Conservation (phyloP, 2,797 vertebrate genomes). For the Luscinia luscinia region DNA sequence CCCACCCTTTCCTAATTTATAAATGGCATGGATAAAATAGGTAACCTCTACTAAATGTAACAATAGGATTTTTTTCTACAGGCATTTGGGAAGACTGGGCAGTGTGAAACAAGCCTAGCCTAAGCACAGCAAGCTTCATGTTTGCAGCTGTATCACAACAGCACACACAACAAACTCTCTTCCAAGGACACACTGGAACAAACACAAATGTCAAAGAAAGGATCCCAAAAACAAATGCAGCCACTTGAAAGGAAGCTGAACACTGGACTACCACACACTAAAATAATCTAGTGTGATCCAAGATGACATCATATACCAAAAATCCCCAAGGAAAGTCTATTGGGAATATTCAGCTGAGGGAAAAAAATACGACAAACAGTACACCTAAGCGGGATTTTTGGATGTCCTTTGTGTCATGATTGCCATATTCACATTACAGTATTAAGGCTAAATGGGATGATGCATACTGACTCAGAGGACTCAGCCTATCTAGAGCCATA, state of each 20-base stretch:
- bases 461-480: neutral
- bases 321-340: neutral
- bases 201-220: neutral
- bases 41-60: neutral
- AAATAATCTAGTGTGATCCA: neutral
- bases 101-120: neutral
- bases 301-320: neutral
- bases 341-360: neutral
- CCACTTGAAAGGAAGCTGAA: neutral
- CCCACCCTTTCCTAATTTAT: neutral
- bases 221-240: slow-evolving; percentile 12
- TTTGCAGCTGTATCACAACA: neutral
- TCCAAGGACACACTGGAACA: slow-evolving; percentile 26
- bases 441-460: neutral
- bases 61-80: neutral
- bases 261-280: neutral
- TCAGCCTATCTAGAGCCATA: neutral
- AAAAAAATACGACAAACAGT: neutral
- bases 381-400: neutral
- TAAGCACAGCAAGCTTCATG: neutral
- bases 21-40: neutral
- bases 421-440: neutral
- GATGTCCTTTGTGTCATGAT: neutral
- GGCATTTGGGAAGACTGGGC: neutral
- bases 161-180: neutral